Evolutionary conservation across 2,888 invertebrate species (phyloP), one percentile per base, ranked within the genome.

Genomic region (Brenthis daphne): DNA sequence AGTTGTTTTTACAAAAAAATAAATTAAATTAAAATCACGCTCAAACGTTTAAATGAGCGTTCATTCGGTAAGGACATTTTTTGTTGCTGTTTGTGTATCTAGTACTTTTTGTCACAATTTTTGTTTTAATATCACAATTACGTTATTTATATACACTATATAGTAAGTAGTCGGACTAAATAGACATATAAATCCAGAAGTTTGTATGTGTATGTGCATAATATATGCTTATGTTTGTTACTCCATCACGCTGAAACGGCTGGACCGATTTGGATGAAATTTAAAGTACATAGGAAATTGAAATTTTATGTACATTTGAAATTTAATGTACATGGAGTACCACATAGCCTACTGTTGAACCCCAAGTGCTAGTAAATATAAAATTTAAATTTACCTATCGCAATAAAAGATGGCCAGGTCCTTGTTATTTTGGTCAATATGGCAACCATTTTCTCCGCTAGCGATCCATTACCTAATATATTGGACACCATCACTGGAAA

Each of bases 401-500:
- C 82, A 67, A 91, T 87, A 76, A 93, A 92, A 0, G 89, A 85
- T 0, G 93, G 93, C 93, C 93, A 93, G 2, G 92, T 92, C 3
- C 90, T 81, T 57, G 89, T 91, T 55, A 93, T 90, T 81, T 92
- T 91, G 1, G 91, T 90, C 64, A 93, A 82, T 75, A 93, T 90
- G 20, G 88, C 82, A 3, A 92, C 92, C 92, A 93, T 93, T 81
- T 93, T 92, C 58, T 93, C 93, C 0, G 93, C 88, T 8, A 93
- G 76, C 0, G 88, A 85, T 58, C 92, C 93, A 61, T 92, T 92
- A 5, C 92, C 92, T 55, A 93, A 81, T 72, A 93, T 92, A 74
- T 93, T 92, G 6, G 93, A 93, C 13, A 93, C 92, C 90, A 93
- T 90, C 53, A 93, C 92, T 6, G 93, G 93, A 76, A 93, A 93